Evolutionary conservation across 1,140 invertebrate species (phyloP), one percentile per base, ranked within the genome.

Genomic region (Teleopsis dalmanni): DNA sequence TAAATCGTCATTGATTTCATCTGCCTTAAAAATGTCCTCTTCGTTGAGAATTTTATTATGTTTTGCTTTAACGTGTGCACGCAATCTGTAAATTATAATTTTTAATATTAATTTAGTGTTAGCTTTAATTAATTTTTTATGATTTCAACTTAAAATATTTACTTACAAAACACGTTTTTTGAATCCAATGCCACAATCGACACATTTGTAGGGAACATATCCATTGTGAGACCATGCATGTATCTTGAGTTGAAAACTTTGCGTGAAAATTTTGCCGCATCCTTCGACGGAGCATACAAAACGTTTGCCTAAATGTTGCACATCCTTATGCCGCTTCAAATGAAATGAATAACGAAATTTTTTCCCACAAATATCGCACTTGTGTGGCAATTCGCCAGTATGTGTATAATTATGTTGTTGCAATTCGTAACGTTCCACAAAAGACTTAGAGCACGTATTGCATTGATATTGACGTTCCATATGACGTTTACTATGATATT

Each of bases 331-430:
- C 1, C 64, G 50, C 21, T 61, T 56, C 25, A 67, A 26, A 35
- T 67, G 64, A 45, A 62, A 58, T n/a, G 60, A 56, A 31, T 56
- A 67, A 16, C 48, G 56, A 21, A 67, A 67, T 8, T 52, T 56
- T 45, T 64, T 64, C 0, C 19, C 22, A 40, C 64, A 67, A 0
- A 57, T 9, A 0, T 44, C 47, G 18, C 64, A 67, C 8, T 50
- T 54, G 0, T 63, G 42, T 1, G 14, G 51, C 45, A 13, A 31
- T 45, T 41, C 46, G 11, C 14, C 33, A 8, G 34, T 37, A 35
- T 67, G 59, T 14, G 52, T 52, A 0, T 27, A 8, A 33, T 55
- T 37, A 8, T 66, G 52, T 9, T 36, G 29, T 13, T 64, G 55
- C 25, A 60, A 26, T 16, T 64, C 61, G 4, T 19, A 3, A 10